These are phyloP conservation scores for Setipinna tenuifilis DNA, from an alignment of 2,797 vertebrate species.

Conservation along the genomic window DNA sequence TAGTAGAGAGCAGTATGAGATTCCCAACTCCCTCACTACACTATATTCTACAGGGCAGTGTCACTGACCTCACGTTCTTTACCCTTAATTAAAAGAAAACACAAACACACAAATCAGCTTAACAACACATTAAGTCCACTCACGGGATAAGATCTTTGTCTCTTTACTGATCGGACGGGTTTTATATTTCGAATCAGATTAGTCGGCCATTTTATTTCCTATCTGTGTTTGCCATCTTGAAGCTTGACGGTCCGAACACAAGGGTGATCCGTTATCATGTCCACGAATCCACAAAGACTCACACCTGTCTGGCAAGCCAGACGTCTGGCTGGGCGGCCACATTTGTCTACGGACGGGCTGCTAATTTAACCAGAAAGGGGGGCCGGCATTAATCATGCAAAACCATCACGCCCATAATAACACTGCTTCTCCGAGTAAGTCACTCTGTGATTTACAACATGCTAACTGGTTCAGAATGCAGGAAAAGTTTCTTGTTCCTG, in stretches of 20 bases:
- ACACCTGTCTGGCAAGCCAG: background rate
- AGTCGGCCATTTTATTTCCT: background rate
- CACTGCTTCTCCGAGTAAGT: too few relatives aligned
- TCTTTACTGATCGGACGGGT: background rate
- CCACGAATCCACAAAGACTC: background rate
- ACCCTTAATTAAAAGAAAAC: conserved; percentile 1
- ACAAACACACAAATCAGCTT: background rate
- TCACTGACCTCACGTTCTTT: background rate
- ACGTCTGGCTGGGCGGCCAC: background rate
- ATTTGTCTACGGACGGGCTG: background rate
- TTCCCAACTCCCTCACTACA: background rate
- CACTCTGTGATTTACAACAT: background rate
- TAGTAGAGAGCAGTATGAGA: background rate
- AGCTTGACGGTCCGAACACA: background rate
- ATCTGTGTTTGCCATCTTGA: background rate
- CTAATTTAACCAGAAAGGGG: too few relatives aligned
- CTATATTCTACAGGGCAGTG: background rate
- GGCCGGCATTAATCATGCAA: too few relatives aligned
- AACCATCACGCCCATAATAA: too few relatives aligned
- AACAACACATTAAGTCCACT: background rate
- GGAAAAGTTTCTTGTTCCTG: background rate
- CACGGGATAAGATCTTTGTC: background rate
- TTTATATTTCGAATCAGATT: background rate
- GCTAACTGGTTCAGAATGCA: background rate
- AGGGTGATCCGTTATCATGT: background rate